A percentile compares a stretch with the other conserved stretches of the same genome.
These are phyloP conservation scores for Drosophila ochracea DNA, from an alignment of 2,888 invertebrate species.

Conservation along the genomic window DNA sequence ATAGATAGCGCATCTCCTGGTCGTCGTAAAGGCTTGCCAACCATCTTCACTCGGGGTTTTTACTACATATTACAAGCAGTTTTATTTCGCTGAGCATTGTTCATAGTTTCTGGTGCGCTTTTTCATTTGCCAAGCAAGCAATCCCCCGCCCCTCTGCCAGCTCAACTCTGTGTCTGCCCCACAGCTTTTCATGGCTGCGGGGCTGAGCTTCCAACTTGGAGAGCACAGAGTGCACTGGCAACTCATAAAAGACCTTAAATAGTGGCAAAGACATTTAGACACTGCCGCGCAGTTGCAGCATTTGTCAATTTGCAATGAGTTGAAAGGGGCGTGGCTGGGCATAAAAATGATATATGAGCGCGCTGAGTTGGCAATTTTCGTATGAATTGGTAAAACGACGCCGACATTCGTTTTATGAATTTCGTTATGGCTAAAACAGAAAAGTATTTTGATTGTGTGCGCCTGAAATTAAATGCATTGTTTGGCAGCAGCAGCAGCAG, in stretches of 20 bases:
- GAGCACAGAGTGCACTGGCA: conserved; percentile 23
- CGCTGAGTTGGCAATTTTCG: conserved; percentile 81
- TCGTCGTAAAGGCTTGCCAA: not conserved
- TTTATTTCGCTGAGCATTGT: conserved; percentile 72
- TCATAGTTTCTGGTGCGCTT: conserved; percentile 75
- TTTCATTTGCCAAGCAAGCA: conserved; percentile 55
- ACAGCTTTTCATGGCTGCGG: conserved; percentile 13
- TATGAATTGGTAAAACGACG: conserved; percentile 70
- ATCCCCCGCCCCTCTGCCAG: not conserved
- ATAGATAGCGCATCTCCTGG: conserved; percentile 23
- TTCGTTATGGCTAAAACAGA: conserved; percentile 62
- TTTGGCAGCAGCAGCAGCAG: too few species aligned
- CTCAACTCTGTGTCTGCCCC: not conserved
- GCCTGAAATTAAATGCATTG: conserved; percentile 61
- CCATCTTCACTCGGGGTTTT: conserved; percentile 48
- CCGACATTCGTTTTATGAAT: conserved; percentile 64
- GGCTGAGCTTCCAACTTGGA: conserved; percentile 52
- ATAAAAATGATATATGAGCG: conserved; percentile 79
- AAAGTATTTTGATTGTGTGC: conserved; percentile 57
- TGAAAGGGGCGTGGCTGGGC: conserved; percentile 76
- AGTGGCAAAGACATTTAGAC: conserved; percentile 80
- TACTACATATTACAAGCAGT: conserved; percentile 75
- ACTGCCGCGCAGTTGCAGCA: conserved; percentile 57
- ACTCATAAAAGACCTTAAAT: conserved; percentile 74
- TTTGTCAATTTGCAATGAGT: conserved; percentile 79